These are phyloP conservation scores for Trachelus stipa DNA, from an alignment of 2,888 invertebrate species.

Conservation along the genomic window DNA sequence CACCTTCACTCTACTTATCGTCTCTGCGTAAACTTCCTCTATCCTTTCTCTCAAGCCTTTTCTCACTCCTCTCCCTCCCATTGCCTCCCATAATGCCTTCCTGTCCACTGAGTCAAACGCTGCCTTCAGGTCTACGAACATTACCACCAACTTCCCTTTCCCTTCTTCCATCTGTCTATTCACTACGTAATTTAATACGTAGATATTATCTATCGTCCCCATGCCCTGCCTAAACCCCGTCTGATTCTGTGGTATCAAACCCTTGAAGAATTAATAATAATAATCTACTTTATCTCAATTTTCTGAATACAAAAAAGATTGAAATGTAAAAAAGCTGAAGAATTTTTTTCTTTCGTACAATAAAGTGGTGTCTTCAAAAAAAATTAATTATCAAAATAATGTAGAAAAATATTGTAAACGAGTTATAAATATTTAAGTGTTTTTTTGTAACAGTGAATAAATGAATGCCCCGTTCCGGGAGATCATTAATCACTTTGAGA, in stretches of 20 bases:
- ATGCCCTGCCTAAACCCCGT: constrained; percentile 23
- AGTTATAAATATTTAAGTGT: no score
- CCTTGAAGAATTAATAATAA: no score
- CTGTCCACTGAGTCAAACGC: constrained; percentile 22
- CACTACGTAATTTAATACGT: constrained; percentile 19
- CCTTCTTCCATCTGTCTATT: constrained; percentile 12
- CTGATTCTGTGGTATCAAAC: background rate
- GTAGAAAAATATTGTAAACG: no score
- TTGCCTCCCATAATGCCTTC: constrained; percentile 12
- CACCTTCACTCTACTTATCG: constrained; percentile 15
- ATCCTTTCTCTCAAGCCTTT: background rate
- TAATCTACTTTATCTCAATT: no score
- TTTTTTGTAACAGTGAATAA: no score
- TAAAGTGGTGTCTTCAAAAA: no score
- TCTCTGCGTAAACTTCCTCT: constrained; percentile 21
- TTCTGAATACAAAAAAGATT: no score
- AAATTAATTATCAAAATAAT: no score
- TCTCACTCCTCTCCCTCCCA: constrained; percentile 15
- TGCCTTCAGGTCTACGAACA: constrained; percentile 14
- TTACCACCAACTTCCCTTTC: constrained; percentile 17
- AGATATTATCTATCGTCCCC: constrained; percentile 27
- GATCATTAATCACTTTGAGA: no score
- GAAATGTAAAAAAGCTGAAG: no score
- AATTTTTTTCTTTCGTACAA: no score
- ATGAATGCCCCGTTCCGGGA: no score